A percentile compares a stretch with the other conserved stretches of the same genome.
Evolutionary conservation across 2,888 invertebrate species (phyloP).

Genomic region (Pharmacophagus antenor): DNA sequence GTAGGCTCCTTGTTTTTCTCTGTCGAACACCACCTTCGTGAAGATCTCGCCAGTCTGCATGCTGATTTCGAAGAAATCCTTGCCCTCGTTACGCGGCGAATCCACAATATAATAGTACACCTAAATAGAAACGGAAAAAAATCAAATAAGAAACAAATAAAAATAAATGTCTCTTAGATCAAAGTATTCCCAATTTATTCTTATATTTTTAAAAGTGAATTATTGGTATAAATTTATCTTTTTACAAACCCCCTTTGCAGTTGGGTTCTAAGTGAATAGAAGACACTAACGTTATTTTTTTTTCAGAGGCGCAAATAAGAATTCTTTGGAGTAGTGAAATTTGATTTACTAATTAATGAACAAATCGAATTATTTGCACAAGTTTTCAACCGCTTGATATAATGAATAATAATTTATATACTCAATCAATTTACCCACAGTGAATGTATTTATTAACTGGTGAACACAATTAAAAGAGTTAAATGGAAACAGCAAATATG

Average conservation of each 20-base stretch:
- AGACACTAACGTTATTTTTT: not conserved
- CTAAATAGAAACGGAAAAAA: constrained; percentile 68
- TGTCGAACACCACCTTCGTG: constrained; percentile 97
- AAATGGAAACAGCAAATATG: not conserved
- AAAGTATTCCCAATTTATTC: constrained; percentile 2
- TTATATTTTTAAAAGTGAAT: not conserved
- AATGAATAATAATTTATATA: constrained; percentile 18
- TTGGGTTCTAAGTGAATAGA: not conserved
- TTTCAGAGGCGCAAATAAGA: not conserved
- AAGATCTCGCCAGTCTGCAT: constrained; percentile 97
- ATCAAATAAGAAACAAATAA: constrained; percentile 8
- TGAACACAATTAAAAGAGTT: constrained; percentile 1
- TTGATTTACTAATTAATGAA: not conserved
- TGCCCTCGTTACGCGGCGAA: constrained; percentile 94
- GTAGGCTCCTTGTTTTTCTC: constrained; percentile 98
- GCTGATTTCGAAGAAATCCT: constrained; percentile 98
- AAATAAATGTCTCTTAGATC: constrained; percentile 1
- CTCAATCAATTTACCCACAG: constrained; percentile 6
- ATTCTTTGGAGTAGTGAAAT: not conserved
- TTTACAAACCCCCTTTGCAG: not conserved
- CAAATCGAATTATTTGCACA: not conserved
- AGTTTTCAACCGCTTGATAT: constrained; percentile 1
- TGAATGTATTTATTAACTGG: constrained; percentile 9
- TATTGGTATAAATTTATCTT: constrained; percentile 9
- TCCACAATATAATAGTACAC: constrained; percentile 96